phyloP scores from a whole-genome alignment of 2,888 invertebrate species.

The Chrysotoxum bicinctum region DNA sequence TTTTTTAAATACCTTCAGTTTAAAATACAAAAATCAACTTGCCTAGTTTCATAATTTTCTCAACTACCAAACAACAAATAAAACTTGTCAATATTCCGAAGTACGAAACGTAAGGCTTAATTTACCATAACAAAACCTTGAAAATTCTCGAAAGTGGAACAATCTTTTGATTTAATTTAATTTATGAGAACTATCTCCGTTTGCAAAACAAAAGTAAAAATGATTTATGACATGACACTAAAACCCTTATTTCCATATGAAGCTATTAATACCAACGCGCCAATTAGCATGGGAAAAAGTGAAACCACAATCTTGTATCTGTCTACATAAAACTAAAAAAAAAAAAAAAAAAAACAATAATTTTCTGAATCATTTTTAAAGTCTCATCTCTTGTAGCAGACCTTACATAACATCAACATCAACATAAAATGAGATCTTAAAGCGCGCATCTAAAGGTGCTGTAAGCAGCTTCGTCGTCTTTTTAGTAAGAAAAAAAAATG shows the following conservation, averaged over 20 bases:
- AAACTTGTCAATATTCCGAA: neutral
- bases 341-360: constrained; percentile 27
- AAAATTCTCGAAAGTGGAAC: neutral
- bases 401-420: constrained; percentile 50
- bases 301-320: constrained; percentile 49
- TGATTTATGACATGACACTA: constrained; percentile 40
- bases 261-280: constrained; percentile 40
- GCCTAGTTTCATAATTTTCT: too few species aligned
- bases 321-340: neutral
- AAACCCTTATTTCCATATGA: constrained; percentile 25
- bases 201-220: neutral
- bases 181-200: neutral
- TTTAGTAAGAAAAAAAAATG: neutral
- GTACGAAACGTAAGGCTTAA: neutral
- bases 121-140: neutral
- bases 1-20: too few species aligned
- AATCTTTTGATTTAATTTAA: neutral
- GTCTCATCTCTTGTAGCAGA: neutral
- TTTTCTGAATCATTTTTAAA: constrained; percentile 21
- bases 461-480: constrained; percentile 15
- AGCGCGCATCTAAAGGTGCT: constrained; percentile 32
- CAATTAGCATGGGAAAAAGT: constrained; percentile 64
- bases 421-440: constrained; percentile 23
- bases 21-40: too few species aligned
- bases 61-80: neutral